Base-by-base conservation (phyloP, 2,113 vertebrate genomes). In the Limanda limanda region DNA sequence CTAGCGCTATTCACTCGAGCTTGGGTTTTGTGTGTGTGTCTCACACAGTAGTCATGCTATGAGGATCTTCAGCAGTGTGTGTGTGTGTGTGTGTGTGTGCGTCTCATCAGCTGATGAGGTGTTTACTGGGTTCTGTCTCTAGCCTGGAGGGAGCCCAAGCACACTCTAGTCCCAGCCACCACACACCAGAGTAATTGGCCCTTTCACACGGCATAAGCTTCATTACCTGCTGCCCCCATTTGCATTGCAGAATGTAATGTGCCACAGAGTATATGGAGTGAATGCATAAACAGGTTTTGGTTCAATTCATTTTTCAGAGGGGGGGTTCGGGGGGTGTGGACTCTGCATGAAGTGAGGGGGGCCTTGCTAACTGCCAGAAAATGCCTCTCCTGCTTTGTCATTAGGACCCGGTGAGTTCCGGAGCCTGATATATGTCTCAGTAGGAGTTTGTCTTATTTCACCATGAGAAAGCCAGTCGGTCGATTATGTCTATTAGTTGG, bases 61-160 rank as follows among this genome's bases (percentile, higher is more conserved):
- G 25, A 62, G 74, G 66, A 71, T 82, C 71, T 66, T 82, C 57
- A 62, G 79, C 75, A 59, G 48, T 40, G 35, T 52, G 54, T 52
- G 64, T 61, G 58, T 60, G 56, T 27, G 54, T 35, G 31, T 37
- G 27, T 61, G 59, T 37, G 58, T 60, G 58, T 60, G 54, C 84
- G 87, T 87, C 82, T 93, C 91, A 94, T 94, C 91, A 95, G 91
- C 91, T 94, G 94, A 93, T 92, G 92, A 94, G 92, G 85, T 95
- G 93, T 94, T 95, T 95, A 94, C 93, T 86, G 81, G 91, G 77
- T 83, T 92, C 83, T 89, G 89, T 91, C 90, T 95, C 86, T 94
- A 93, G 94, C 94, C 94, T 93, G 92, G 94, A 94, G 94, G 93
- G 92, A 92, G 93, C 94, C 93, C 67, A 61, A 89, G 84, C 89